phyloP scores from a whole-genome alignment of 53 echinoderm and acorn worm species.

The Apostichopus leukothele region DNA sequence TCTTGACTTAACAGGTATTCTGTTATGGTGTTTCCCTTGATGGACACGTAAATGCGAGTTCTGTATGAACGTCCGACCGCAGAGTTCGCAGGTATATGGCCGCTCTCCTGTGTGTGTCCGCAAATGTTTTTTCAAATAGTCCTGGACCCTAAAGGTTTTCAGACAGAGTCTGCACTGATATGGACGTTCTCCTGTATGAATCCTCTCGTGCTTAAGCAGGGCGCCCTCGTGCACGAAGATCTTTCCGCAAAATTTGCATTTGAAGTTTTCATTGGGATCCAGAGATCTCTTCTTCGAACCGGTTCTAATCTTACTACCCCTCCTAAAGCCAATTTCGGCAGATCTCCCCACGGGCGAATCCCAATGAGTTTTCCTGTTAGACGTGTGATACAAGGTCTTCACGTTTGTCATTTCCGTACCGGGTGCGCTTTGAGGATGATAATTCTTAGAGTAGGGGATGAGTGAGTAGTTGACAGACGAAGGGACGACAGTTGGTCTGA shows the following conservation, averaged over 20 bases:
- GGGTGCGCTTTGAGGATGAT: neutral
- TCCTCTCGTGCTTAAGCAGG: neutral
- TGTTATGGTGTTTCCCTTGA: conserved; percentile 15
- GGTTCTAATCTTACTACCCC: neutral
- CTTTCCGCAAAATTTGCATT: conserved; percentile 14
- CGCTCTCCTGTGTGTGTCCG: conserved; percentile 17
- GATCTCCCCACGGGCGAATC: neutral
- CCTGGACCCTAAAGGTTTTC: conserved; percentile 13
- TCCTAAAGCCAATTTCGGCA: neutral
- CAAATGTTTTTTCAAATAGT: conserved; percentile 19
- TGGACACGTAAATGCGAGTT: conserved; percentile 21
- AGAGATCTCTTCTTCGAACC: neutral
- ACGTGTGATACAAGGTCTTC: neutral
- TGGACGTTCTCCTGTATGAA: conserved; percentile 16
- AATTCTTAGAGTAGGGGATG: neutral
- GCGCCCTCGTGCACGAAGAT: neutral
- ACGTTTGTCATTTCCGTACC: conserved; percentile 3
- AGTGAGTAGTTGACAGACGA: neutral
- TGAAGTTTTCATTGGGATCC: neutral
- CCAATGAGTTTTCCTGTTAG: neutral
- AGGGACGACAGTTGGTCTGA: neutral
- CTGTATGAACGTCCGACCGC: conserved; percentile 22
- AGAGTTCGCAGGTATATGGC: conserved; percentile 5
- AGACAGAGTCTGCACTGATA: conserved; percentile 11
- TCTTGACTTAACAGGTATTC: neutral